Percentiles rank a stretch among this genome's conserved stretches.
Conservation (phyloP, 2,888 invertebrate genomes). For the Odontomyia ornata region DNA sequence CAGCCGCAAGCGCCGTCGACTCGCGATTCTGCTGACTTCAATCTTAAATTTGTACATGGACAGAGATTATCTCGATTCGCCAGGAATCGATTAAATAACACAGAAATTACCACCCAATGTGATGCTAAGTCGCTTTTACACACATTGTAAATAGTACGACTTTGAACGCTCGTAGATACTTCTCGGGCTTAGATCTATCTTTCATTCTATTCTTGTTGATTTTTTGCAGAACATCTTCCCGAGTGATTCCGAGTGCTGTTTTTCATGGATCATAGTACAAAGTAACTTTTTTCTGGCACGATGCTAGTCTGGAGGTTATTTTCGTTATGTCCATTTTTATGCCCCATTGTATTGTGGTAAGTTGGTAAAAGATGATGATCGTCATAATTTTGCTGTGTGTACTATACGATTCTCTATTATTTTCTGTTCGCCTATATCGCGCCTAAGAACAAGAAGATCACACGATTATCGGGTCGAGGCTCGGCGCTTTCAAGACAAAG, state of each 20-base stretch:
- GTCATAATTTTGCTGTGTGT: conserved; percentile 18
- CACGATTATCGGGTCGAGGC: background rate
- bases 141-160: conserved; percentile 33
- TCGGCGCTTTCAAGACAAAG: background rate
- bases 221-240: background rate
- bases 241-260: background rate
- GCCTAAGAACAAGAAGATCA: conserved; percentile 8
- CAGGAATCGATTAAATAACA: conserved; percentile 35
- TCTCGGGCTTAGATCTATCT: conserved; percentile 5
- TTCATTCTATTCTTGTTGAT: background rate
- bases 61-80: conserved; percentile 30
- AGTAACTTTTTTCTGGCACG: conserved; percentile 2
- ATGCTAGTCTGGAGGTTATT: conserved; percentile 25
- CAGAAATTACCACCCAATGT: conserved; percentile 43
- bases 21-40: background rate
- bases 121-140: conserved; percentile 30
- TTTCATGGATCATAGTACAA: background rate
- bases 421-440: conserved; percentile 25
- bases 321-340: conserved; percentile 41
- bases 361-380: conserved; percentile 31
- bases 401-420: conserved; percentile 10
- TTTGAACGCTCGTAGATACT: background rate
- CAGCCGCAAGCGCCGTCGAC: background rate
- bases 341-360: conserved; percentile 38
- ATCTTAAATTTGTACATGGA: conserved; percentile 27